Percentiles rank a stretch among this genome's conserved stretches.
These are phyloP conservation scores for Elaeidobius kamerunicus DNA, from an alignment of 2,888 invertebrate species.

Conservation along the genomic window DNA sequence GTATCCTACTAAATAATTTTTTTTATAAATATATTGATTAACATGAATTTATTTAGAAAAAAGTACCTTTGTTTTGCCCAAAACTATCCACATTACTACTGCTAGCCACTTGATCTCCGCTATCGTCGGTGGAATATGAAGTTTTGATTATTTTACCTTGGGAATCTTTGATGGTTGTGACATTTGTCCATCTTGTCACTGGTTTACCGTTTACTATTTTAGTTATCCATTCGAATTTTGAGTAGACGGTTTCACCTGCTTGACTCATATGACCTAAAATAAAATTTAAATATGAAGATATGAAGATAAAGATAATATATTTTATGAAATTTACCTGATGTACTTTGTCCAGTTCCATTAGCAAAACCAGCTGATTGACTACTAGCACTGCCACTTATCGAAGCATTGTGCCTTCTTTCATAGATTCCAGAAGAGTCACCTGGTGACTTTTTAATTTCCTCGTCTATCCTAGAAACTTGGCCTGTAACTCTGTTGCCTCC, in stretches of 20 bases:
- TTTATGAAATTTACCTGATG: constrained; percentile 9
- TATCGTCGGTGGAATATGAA: constrained; percentile 28
- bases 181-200: constrained; percentile 35
- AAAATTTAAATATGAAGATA: not conserved
- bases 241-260: constrained; percentile 25
- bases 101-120: constrained; percentile 7
- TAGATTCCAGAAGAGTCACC: constrained; percentile 31
- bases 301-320: not conserved
- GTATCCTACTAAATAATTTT: constrained; percentile 1
- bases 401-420: constrained; percentile 29
- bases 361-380: not conserved
- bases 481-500: constrained; percentile 25
- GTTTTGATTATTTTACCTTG: constrained; percentile 37
- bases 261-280: constrained; percentile 20
- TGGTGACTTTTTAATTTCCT: constrained; percentile 24
- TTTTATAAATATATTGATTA: no score
- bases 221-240: constrained; percentile 28
- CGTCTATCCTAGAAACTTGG: constrained; percentile 32
- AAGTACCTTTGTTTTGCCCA: constrained; percentile 21
- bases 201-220: constrained; percentile 31
- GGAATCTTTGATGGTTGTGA: constrained; percentile 38
- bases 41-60: no score
- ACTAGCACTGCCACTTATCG: not conserved
- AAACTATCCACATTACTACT: constrained; percentile 18
- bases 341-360: constrained; percentile 9